phyloP scores from a whole-genome alignment of 2,113 vertebrate species.

The Gallinago jamesoni region DNA sequence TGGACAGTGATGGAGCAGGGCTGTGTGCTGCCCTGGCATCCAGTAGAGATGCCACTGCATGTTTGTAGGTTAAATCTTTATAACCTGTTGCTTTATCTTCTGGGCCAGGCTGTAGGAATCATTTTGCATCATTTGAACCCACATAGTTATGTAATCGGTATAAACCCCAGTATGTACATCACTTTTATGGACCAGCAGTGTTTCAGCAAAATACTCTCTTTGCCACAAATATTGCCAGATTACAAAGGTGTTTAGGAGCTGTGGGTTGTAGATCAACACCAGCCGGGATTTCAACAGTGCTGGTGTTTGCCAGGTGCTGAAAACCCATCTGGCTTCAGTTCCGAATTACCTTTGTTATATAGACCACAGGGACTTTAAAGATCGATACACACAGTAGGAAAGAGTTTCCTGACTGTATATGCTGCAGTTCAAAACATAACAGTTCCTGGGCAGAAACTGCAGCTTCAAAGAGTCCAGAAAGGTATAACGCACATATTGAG shows the following conservation, averaged over 20 bases:
- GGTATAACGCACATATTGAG: not conserved
- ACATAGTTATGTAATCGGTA: not conserved
- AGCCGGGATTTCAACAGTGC: not conserved
- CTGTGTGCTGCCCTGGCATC: fast-evolving
- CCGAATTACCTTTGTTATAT: not conserved
- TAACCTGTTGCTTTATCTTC: not conserved
- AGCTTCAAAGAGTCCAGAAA: not conserved
- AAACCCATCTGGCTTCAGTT: not conserved
- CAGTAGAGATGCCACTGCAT: too few species aligned
- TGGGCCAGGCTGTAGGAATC: not conserved
- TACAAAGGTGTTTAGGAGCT: not conserved
- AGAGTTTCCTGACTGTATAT: not conserved
- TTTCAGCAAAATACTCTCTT: not conserved
- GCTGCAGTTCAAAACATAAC: not conserved
- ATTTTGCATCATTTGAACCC: not conserved
- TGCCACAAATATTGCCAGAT: not conserved
- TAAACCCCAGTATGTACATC: not conserved
- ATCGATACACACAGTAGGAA: not conserved
- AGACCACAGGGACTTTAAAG: not conserved
- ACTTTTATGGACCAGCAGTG: not conserved
- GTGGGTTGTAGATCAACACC: not conserved
- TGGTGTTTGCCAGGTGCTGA: not conserved
- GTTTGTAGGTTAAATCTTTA: not conserved
- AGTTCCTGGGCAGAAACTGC: not conserved
- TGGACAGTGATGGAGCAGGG: not conserved